Evolutionary conservation across 1,140 invertebrate genomes (phyloP), one percentile per base, ranked within the genome.

Genomic region (Stenopsyche tienmushanensis): DNA sequence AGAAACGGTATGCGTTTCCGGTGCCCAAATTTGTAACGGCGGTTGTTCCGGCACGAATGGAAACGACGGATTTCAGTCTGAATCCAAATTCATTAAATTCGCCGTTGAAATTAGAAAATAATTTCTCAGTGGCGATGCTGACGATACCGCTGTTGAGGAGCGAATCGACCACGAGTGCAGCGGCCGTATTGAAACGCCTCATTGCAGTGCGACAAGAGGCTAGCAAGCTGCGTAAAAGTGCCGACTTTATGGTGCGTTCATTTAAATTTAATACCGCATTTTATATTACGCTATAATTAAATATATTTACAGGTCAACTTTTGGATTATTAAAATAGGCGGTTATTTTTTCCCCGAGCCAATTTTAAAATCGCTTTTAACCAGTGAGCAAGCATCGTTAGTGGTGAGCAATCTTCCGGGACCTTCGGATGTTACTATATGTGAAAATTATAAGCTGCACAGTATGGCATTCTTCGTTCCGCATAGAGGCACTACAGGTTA

Each of bases 401-500:
- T 77, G 0, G 70, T 80, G 10, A 80, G 79, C 59, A 80, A 80
- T 55, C 72, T 80, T 65, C 78, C 78, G 8, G 79, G 79, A 18
- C 77, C 79, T 13, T 66, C 67, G 1, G 39, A 57, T 7, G 53
- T 77, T 1, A 74, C 68, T 20, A 75, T 77, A 24, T 75, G 77
- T 52, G 76, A 72, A n/a, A 75, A 76, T 13, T 69, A 73, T 20
- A 69, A 55, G 3, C 63, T 80, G 15, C 73, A 77, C 42, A 73
- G 75, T 57, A 69, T 80, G 62, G 74, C 78, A 9, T 80, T 80
- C 62, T 80, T 78, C 64, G 73, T 78, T n/a, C 78, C 79, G 25
- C 75, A 77, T 65, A 75, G 77, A 71, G 78, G 77, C 34, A 76
- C 73, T 26, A 79, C 79, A 70, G 79, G 78, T 78, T 21, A 10